Percentiles rank a stretch among this genome's conserved stretches.
Evolutionary conservation across 2,113 vertebrate species (phyloP).

Genomic region (Podilymbus podiceps): DNA sequence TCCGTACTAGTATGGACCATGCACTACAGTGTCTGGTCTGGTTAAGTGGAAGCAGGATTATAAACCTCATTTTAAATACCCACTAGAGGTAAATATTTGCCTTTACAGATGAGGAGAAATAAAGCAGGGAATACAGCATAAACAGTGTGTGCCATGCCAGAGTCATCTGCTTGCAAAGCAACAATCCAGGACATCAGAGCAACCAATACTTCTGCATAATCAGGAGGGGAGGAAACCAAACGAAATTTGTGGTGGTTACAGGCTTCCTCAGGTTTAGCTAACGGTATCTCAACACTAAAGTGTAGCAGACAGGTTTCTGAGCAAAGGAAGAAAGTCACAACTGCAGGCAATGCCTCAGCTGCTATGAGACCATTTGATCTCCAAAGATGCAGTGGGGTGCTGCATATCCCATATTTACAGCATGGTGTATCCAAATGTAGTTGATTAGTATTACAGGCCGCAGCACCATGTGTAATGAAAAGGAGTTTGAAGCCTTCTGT

Average conservation of each 20-base stretch:
- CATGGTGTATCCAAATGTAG: conserved; percentile 43
- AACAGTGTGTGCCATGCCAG: neutral
- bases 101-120: neutral
- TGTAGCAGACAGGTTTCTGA: neutral
- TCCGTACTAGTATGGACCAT: neutral
- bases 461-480: conserved; percentile 42
- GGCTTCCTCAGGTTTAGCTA: neutral
- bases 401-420: neutral
- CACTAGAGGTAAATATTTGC: neutral
- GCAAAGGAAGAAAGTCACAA: neutral
- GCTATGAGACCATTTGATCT: conserved; percentile 41
- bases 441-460: conserved; percentile 38
- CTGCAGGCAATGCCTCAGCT: neutral
- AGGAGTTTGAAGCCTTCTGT: conserved; percentile 38
- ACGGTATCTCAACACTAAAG: neutral
- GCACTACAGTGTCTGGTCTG: neutral
- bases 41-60: neutral
- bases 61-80: neutral
- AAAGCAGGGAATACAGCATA: neutral
- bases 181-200: neutral
- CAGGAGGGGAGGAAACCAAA: neutral
- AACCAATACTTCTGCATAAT: neutral
- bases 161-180: neutral
- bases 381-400: neutral
- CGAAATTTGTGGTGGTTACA: neutral